phyloP scores from a whole-genome alignment of 23 tunicate genomes.

The Trididemnum clinides region DNA sequence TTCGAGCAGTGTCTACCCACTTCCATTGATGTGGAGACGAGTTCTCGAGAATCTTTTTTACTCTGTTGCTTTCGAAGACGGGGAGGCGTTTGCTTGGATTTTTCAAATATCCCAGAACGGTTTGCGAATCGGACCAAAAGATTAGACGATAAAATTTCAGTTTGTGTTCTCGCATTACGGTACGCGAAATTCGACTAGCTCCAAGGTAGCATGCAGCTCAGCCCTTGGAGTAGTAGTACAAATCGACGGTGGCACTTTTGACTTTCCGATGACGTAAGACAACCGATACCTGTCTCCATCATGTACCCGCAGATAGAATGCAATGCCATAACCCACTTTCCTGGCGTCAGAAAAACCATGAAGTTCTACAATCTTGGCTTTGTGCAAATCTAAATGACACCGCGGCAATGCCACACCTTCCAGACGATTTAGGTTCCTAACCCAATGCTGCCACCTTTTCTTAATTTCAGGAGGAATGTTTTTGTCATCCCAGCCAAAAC shows the following conservation, averaged over 20 bases:
- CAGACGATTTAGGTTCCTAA: background rate
- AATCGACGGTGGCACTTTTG: background rate
- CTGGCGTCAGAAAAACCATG: background rate
- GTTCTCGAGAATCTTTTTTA: background rate
- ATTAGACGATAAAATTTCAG: background rate
- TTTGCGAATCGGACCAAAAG: background rate
- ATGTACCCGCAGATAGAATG: background rate
- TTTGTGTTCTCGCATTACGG: background rate
- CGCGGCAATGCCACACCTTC: background rate
- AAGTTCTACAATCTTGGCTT: background rate
- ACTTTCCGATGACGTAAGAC: background rate
- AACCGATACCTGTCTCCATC: background rate
- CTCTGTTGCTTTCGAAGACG: background rate
- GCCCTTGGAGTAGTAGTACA: conserved; percentile 5
- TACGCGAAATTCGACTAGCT: background rate
- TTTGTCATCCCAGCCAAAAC: background rate
- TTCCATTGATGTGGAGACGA: background rate
- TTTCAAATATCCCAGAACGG: conserved; percentile 4
- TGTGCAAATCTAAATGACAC: background rate
- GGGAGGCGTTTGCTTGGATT: background rate
- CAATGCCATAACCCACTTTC: background rate
- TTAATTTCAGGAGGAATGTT: background rate
- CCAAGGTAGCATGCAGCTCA: conserved; percentile 1
- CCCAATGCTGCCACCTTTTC: background rate
- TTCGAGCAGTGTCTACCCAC: background rate